These are phyloP conservation scores for Aelia acuminata DNA, from an alignment of 2,888 invertebrate genomes.

Conservation along the genomic window DNA sequence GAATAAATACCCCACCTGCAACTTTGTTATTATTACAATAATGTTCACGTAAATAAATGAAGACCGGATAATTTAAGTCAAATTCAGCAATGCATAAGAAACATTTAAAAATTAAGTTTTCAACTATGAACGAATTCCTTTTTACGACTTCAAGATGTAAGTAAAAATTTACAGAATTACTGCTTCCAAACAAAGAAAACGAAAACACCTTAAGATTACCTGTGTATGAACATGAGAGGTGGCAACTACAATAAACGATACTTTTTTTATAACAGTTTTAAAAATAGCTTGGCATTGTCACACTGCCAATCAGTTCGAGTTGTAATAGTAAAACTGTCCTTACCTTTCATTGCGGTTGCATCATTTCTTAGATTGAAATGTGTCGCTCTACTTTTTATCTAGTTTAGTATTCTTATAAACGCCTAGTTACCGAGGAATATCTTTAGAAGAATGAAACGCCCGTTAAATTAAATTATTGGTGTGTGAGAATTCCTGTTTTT, in stretches of 20 bases:
- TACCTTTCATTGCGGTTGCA: neutral
- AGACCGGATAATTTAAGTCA: neutral
- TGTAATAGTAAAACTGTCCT: neutral
- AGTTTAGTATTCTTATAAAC: neutral
- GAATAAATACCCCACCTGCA: too few species aligned
- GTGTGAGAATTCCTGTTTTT: neutral
- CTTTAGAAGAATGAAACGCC: neutral
- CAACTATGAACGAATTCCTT: neutral
- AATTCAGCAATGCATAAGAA: neutral
- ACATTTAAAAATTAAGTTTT: neutral
- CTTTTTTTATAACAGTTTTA: neutral
- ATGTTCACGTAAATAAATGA: neutral
- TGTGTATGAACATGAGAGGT: neutral
- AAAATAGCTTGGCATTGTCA: slow-evolving; percentile 16
- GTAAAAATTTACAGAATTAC: neutral
- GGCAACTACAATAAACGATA: neutral
- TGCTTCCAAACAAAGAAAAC: neutral
- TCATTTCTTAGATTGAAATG: neutral
- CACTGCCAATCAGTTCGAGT: neutral
- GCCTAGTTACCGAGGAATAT: neutral
- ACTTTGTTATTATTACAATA: too few species aligned
- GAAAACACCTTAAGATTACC: neutral
- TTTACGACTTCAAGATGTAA: neutral
- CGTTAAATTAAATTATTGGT: neutral
- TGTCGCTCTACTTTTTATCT: neutral